Conservation (phyloP, 2,797 vertebrate species). For the Masticophis lateralis region DNA sequence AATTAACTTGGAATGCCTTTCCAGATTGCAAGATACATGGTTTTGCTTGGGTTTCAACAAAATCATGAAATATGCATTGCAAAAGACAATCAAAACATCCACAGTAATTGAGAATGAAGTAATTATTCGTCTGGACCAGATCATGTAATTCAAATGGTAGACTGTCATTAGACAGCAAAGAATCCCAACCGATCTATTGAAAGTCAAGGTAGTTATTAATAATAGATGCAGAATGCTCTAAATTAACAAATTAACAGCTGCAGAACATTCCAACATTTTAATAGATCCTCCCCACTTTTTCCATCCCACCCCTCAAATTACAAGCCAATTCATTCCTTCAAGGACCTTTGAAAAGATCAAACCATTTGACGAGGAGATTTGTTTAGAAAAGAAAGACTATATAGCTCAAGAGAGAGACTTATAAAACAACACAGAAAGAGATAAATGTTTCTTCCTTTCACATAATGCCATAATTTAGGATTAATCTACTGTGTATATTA, state of each 20-base stretch:
- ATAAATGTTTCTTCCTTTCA: not conserved
- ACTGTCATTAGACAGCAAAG: not conserved
- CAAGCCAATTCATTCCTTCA: not conserved
- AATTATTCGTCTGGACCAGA: not conserved
- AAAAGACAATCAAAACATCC: constrained; percentile 8
- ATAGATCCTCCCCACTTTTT: not conserved
- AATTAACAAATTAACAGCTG: not conserved
- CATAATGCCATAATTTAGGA: not conserved
- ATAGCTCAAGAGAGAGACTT: not conserved
- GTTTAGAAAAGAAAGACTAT: not conserved
- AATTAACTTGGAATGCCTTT: constrained; percentile 20
- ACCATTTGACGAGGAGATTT: not conserved
- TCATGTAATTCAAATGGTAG: not conserved
- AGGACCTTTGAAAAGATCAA: not conserved
- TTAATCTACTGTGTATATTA: not conserved
- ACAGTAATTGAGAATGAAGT: not conserved
- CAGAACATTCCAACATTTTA: not conserved
- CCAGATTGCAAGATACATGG: not conserved
- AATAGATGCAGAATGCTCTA: not conserved
- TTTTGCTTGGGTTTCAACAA: not conserved
- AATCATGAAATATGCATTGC: not conserved
- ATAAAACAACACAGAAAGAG: not conserved
- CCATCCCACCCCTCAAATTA: not conserved
- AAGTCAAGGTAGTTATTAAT: not conserved
- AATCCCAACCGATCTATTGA: not conserved